phyloP scores from a whole-genome alignment of 2,888 invertebrate species.

The Mamestra brassicae region DNA sequence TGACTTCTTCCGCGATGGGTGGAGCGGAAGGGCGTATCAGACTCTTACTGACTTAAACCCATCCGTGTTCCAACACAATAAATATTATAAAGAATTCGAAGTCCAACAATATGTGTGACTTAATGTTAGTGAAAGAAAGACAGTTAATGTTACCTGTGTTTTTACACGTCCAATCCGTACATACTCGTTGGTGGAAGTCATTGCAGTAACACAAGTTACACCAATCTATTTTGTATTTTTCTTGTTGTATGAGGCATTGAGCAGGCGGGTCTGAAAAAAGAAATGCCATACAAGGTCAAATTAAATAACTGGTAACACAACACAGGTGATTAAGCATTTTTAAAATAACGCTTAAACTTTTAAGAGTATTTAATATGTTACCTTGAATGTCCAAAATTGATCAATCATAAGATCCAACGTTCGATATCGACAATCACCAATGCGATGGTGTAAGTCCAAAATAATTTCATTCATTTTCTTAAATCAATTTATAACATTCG shows the following conservation, averaged over 20 bases:
- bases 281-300: neutral
- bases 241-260: neutral
- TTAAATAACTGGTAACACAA: neutral
- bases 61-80: too few relatives aligned
- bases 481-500: too few relatives aligned
- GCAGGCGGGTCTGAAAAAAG: neutral
- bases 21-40: too few relatives aligned
- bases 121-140: neutral
- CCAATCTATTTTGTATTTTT: neutral
- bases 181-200: neutral
- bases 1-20: too few relatives aligned
- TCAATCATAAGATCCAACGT: too few relatives aligned
- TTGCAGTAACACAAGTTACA: constrained; percentile 14
- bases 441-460: neutral
- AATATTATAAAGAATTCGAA: too few relatives aligned
- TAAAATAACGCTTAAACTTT: too few relatives aligned
- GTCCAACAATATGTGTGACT: neutral
- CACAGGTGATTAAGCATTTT: too few relatives aligned
- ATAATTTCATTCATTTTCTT: neutral
- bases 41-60: too few relatives aligned
- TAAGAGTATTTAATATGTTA: too few relatives aligned
- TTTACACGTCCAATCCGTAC: neutral
- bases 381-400: too few relatives aligned
- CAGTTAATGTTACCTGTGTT: neutral
- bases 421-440: neutral